Evolutionary conservation across 1,140 invertebrate genomes (phyloP), one percentile per base, ranked within the genome.

Genomic region (Apis laboriosa): DNA sequence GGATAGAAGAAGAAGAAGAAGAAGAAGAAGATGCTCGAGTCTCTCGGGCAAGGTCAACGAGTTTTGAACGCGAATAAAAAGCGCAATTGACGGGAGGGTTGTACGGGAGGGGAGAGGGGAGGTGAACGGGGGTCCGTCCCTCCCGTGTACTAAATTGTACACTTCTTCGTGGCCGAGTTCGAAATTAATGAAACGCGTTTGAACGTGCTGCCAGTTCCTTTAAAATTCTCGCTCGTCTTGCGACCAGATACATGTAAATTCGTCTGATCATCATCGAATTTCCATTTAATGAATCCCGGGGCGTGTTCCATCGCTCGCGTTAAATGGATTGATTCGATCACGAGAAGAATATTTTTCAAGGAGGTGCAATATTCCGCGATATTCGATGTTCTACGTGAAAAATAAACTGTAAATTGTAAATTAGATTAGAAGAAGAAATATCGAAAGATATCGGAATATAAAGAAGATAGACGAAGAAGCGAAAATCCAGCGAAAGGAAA

Each of bases 151-250:
- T 84, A 80, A 84, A 80, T 84, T 63, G 63, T 73, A 58, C 60
- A 61, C 24, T 24, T 80, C 70, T 74, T 21, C 61, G 53, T 80
- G 68, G 68, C 43, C 60, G 68, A 66, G 77, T 84, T 84, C 53
- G 60, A 80, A 84, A 80, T 84, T 84, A 73, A 84, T 84, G 82
- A 73, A 84, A 84, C 70, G 43, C 67, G 70, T 60, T 49, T 19
- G 17, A 9, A 13, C 24, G 64, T 24, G 24, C n/a, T 34, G 64
- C 9, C 15, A 19, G 60, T 43, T 63, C 74, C 55, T 51, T 84
- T 80, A 74, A 84, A 73, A 80, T 78, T 83, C 76, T 55, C 51
- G 21, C 1, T 55, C 51, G 21, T 3, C 60, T 9, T 53, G 43
- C 51, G 19, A 21, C 51, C 66, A 43, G n/a, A 60, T 60, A 21